phyloP scores from a whole-genome alignment of 2,888 invertebrate genomes.

The Harpalus rubripes region DNA sequence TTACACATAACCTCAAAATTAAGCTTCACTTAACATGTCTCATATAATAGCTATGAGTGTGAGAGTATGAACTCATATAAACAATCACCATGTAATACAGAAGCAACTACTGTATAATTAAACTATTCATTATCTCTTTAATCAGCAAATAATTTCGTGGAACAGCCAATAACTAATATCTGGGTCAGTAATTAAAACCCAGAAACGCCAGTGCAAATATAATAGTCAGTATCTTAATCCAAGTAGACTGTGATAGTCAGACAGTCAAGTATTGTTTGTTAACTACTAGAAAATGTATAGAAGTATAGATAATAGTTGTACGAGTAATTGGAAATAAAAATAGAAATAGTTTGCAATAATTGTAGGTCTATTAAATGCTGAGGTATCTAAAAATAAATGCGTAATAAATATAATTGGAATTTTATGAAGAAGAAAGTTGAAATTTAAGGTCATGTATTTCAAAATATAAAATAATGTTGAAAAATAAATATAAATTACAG shows the following conservation, averaged over 20 bases:
- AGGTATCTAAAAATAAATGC: neutral
- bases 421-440: neutral
- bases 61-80: neutral
- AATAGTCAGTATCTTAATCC: conserved; percentile 27
- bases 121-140: conserved; percentile 28
- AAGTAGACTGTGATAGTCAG: neutral
- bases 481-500: no score
- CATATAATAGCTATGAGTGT: neutral
- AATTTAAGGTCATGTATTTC: neutral
- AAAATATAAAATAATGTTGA: no score
- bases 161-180: conserved; percentile 47
- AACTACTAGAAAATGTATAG: neutral
- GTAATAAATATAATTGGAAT: neutral
- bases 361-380: neutral
- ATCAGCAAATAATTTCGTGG: conserved; percentile 39
- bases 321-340: neutral
- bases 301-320: neutral
- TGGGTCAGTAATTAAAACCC: conserved; percentile 32
- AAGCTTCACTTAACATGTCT: neutral
- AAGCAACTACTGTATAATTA: conserved; percentile 14
- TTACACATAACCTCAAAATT: neutral
- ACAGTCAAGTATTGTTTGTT: neutral
- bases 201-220: conserved; percentile 28
- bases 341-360: conserved; percentile 13
- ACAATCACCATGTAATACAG: neutral